Percentiles rank a stretch among this genome's conserved stretches.
phyloP scores from a whole-genome alignment of 35 echinoderm and acorn worm genomes.

The Nesometra sesokonis region DNA sequence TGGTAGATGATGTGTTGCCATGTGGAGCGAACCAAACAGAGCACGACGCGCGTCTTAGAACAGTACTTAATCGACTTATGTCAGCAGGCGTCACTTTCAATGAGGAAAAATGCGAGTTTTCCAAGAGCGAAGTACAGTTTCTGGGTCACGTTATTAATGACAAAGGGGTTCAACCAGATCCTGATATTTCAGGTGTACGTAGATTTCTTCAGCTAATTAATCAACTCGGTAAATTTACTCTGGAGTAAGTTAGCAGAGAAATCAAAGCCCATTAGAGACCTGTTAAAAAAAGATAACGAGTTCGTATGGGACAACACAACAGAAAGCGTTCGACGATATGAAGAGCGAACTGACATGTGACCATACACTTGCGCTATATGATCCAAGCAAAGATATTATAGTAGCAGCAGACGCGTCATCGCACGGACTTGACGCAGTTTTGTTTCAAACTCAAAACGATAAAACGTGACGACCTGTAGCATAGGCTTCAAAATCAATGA shows the following conservation, averaged over 20 bases:
- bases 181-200: background rate
- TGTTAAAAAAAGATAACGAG: background rate
- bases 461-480: background rate
- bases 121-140: slow-evolving; percentile 22
- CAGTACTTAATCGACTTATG: background rate
- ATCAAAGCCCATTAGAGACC: background rate
- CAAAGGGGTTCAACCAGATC: background rate
- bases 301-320: background rate
- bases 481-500: background rate
- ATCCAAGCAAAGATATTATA: background rate
- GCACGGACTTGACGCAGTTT: background rate
- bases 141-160: background rate
- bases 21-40: background rate
- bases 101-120: slow-evolving; percentile 18
- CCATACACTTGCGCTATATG: background rate
- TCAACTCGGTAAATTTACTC: background rate
- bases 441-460: background rate
- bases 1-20: slow-evolving; percentile 37
- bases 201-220: background rate
- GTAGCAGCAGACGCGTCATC: background rate
- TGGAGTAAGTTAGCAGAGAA: background rate
- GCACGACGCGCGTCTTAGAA: background rate
- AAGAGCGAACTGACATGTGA: background rate
- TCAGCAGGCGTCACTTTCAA: slow-evolving; percentile 15
- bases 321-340: background rate